Evolutionary conservation across 2,113 vertebrate species (phyloP), one percentile per base, ranked within the genome.

Genomic region (Cairina moschata): DNA sequence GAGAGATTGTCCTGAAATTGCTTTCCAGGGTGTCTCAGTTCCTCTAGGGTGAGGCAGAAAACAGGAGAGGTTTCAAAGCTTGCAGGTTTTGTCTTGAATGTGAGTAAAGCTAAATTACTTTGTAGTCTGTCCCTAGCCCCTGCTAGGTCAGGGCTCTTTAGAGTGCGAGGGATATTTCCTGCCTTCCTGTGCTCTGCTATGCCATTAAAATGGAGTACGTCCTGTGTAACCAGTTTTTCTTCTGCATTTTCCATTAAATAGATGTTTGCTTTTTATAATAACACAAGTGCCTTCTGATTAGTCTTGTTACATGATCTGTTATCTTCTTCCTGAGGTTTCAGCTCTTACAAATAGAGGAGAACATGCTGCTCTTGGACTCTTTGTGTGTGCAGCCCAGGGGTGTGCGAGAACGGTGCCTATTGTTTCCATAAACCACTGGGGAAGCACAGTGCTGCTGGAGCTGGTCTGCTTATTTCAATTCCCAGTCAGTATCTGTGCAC

Each of bases 321-420:
- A 10, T 21, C 88, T 78, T 78, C 22, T 32, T 63, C 40, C 73
- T 86, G 56, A 81, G 36, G 79, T 1, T 6, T 6, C 29, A 90
- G 58, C 84, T 75, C 55, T 31, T 22, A 1, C 85, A 22, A 17
- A 6, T 0, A 31, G 76, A 88, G 83, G 76, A 72, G 69, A 67
- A 13, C 4, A 63, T 76, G 90, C 86, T 23, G 21, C 9, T 16
- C 34, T 73, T 2, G 67, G 58, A 7, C 46, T 29, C 8, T 3
- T 6, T 2, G 69, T 3, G 69, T 3, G 20, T 34, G 65, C 81
- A 46, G 62, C 75, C 56, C 3, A 9, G 42, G 56, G 72, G 48
- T 3, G 66, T 15, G 50, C 0, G 3, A 71, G 80, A 44, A 0
- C 4, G 0, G 2, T 23, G 15, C 73, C 60, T 1, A 2, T 0